A percentile compares a stretch with the other conserved stretches of the same genome.
Evolutionary conservation across 2,888 invertebrate species (phyloP).

Genomic region (Oligia fasciuncula): DNA sequence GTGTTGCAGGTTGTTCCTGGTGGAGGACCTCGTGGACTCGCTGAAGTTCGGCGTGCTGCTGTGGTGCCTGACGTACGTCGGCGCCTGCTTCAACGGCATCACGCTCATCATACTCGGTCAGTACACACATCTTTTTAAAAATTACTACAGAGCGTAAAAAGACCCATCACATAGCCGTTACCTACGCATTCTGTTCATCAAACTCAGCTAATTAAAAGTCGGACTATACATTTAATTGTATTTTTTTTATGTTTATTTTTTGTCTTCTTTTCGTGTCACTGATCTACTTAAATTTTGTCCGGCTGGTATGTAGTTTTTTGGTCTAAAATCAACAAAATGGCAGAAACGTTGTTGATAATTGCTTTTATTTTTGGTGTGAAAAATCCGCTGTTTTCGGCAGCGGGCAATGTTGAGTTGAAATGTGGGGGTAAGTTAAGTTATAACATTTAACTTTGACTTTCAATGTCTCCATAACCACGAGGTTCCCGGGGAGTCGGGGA

Average conservation of each 20-base stretch:
- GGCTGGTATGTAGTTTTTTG: no score
- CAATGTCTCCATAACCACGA: background rate
- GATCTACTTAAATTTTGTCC: no score
- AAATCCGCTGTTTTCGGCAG: background rate
- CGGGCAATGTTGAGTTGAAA: background rate
- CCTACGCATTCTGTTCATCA: background rate
- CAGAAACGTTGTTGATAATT: background rate
- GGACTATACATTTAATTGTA: no score
- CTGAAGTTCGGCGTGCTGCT: slow-evolving; percentile 98
- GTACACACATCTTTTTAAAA: slow-evolving; percentile 62
- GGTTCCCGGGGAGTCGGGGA: background rate
- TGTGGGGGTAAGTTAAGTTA: background rate
- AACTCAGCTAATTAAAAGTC: no score
- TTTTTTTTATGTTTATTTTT: no score
- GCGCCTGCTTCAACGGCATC: slow-evolving; percentile 99
- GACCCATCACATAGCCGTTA: background rate
- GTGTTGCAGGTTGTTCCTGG: slow-evolving; percentile 94
- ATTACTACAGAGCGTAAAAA: background rate
- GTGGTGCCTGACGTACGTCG: slow-evolving; percentile 99
- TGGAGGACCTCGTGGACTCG: slow-evolving; percentile 98
- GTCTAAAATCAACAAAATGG: no score
- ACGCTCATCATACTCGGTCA: slow-evolving; percentile 98
- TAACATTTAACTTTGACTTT: background rate
- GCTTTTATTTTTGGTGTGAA: background rate
- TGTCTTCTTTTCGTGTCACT: no score